Conservation (phyloP, 2,888 invertebrate genomes). For the Hanleya hanleyi region DNA sequence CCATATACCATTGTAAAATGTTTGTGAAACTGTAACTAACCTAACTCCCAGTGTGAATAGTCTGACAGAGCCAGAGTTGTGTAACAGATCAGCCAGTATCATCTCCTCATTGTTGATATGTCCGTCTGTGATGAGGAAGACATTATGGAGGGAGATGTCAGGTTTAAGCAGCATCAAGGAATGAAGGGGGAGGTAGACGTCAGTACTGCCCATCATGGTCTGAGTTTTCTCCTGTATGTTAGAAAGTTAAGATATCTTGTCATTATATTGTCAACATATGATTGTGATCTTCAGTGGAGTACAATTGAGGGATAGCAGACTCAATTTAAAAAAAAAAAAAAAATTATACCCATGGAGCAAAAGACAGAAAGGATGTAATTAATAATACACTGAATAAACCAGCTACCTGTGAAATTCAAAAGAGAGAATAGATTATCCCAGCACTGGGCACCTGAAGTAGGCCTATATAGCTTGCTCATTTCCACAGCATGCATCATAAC, state of each 20-base stretch:
- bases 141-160: slow-evolving; percentile 47
- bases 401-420: too few species aligned
- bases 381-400: too few species aligned
- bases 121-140: slow-evolving; percentile 69
- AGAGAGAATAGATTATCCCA: too few species aligned
- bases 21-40: slow-evolving; percentile 45
- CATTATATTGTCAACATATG: too few species aligned
- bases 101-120: slow-evolving; percentile 63
- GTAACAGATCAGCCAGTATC: slow-evolving; percentile 44
- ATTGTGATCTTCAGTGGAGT: too few species aligned
- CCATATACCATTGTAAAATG: too few species aligned
- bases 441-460: too few species aligned
- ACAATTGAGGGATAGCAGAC: not conserved
- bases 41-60: slow-evolving; percentile 66
- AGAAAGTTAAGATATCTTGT: not conserved
- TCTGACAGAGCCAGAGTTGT: slow-evolving; percentile 53
- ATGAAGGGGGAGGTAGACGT: slow-evolving; percentile 58
- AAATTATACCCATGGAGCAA: too few species aligned
- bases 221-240: not conserved
- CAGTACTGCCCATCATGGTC: slow-evolving; percentile 66
- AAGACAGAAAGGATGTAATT: too few species aligned
- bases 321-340: not conserved
- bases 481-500: too few species aligned
- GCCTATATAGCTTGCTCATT: too few species aligned
- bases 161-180: slow-evolving; percentile 57